Base-by-base conservation (phyloP, 2,797 vertebrate species). In the Euthynnus affinis region DNA sequence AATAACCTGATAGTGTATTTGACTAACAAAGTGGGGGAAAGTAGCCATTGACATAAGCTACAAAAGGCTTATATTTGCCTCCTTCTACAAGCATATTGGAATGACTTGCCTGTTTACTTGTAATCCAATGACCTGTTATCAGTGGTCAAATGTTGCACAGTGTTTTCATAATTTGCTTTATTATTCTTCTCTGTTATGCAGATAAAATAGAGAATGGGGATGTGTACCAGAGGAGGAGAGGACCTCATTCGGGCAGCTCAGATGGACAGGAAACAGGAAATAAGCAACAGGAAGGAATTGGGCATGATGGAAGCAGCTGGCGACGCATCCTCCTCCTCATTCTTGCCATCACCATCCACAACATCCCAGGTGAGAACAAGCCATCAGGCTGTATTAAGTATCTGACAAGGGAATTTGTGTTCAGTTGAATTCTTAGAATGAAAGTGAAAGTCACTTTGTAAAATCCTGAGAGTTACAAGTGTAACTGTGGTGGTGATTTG, bases 301-400 rank as follows among this genome's bases (percentile, higher is more conserved):
- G 57, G 5, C 87, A 71, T 40, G 22, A 87, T 0, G 82, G 81
- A 56, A 94, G 90, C 94, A 97, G 97, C 88, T 99, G 98, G 98
- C 93, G 96, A 27, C 90, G 98, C 17, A 96, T 99, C 1, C 13
- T 94, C 4, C 96, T 99, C 68, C 95, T 99, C 71, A 99, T 98
- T 84, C 90, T 99, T 1, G 98, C 98, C 5, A 97, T 99, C 86
- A 99, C 98, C 85, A 97, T 99, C 84, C 98, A 99, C 93, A 99
- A 99, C 88, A 93, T 99, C 69, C 98, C 98, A 86, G 98, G 98
- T 99, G 66, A 95, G 95, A 10, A 8, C 15, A 1, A 67, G 9
- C 3, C 25, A 17, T 0, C 3, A 3, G 1, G 17, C 18, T 64
- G 27, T 14, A 1, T 23, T 2, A 20, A 40, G 55, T 17, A 42